Base-by-base conservation (phyloP, 2,888 invertebrate species). In the Acrocyrtus sp. region DNA sequence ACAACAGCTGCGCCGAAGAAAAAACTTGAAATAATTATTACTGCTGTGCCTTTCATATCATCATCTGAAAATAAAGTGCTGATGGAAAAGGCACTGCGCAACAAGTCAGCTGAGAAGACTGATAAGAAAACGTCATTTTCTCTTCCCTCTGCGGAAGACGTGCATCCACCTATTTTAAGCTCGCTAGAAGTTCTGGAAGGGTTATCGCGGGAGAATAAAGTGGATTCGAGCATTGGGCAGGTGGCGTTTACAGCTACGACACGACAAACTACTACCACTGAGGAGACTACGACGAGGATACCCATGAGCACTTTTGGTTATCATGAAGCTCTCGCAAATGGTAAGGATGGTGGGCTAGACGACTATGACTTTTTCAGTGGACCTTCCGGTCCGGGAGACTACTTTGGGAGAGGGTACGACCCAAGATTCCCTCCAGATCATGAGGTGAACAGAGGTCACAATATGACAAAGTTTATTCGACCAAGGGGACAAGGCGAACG, bases 391-490 rank as follows among this genome's bases (percentile, higher is more conserved):
- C 5, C 51, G 10, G 68, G 47, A 10, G 43, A 56, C 15, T 48
- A 50, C 15, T 65, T 57, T 24, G 19, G 47, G 21, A 56, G 29
- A 4, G 45, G 51, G 21, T 81, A 81, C 41, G 80, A 81, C 47
- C 80, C 80, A 0, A 60, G 80, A 6, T 79, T 43, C 65, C 77
- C 80, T 17, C 80, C 80, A n/a, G 76, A 79, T 57, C 80, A 81
- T 51, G 78, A 78, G 47, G 51, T 79, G 1, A 81, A 81, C 41
- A 61, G 58, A 17, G 79, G 77, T 10, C 76, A 73, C 19, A 77
- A 39, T 63, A 67, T 43, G 70, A 47, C 53, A 6, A 74, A 69
- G n/a, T 74, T 74, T 45, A 63, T 74, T 22, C 26, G 74, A 22
- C 74, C 68, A 15, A 21, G 74, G 15, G 57, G 60, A n/a, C 50